Evolutionary conservation across 1,140 invertebrate genomes (phyloP).

Genomic region (Holcopasites calliopsidis): DNA sequence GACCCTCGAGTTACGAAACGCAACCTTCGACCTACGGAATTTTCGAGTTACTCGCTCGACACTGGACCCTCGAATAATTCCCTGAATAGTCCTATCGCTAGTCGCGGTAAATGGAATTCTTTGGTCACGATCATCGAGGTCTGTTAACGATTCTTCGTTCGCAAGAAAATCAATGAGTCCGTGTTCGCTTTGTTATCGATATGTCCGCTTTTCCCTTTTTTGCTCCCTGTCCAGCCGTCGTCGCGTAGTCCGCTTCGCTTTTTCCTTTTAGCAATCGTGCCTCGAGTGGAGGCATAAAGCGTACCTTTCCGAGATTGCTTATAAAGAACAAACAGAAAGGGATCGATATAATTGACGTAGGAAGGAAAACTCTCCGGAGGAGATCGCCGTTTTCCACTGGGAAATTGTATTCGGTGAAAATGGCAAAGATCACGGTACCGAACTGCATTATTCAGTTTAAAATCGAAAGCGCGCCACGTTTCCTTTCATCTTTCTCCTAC

Average conservation of each 20-base stretch:
- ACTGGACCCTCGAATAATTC: too few species aligned
- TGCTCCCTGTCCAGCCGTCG: not conserved
- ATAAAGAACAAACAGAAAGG: conserved; percentile 55
- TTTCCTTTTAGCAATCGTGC: conserved; percentile 12
- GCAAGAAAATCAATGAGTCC: conserved; percentile 40
- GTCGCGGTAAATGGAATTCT: conserved; percentile 38
- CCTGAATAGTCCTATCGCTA: too few species aligned
- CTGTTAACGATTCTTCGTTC: conserved; percentile 27
- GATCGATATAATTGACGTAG: conserved; percentile 59
- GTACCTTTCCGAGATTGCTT: conserved; percentile 56
- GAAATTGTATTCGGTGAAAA: conserved; percentile 46
- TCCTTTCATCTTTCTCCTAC: conserved; percentile 21
- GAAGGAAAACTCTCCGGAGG: not conserved
- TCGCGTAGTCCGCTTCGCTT: not conserved
- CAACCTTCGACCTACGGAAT: not conserved
- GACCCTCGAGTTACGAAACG: not conserved
- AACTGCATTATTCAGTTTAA: conserved; percentile 52
- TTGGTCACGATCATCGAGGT: conserved; percentile 16
- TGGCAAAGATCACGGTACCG: conserved; percentile 40
- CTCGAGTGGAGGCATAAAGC: not conserved
- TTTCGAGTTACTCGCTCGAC: too few species aligned
- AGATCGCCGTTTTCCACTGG: conserved; percentile 5
- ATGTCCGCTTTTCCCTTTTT: not conserved
- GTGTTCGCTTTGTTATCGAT: conserved; percentile 38
- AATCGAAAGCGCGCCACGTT: conserved; percentile 35